phyloP scores from a whole-genome alignment of 2,888 invertebrate species.

The Rhogogaster chlorosoma region DNA sequence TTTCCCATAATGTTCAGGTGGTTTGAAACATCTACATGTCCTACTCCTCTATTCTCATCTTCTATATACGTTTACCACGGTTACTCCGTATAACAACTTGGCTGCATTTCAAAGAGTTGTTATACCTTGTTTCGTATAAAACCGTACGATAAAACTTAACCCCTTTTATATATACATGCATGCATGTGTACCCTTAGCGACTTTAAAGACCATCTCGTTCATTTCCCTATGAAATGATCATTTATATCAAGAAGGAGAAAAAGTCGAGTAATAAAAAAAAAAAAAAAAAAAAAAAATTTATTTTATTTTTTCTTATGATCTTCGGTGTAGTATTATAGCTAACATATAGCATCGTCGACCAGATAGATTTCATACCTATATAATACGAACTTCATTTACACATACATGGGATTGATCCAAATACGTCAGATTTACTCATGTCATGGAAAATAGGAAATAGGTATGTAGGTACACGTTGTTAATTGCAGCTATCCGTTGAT shows the following conservation, averaged over 20 bases:
- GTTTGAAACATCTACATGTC: slow-evolving; percentile 14
- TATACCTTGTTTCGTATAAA: neutral
- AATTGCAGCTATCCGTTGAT: slow-evolving; percentile 1
- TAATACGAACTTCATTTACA: neutral
- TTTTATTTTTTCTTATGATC: neutral
- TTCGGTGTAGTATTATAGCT: neutral
- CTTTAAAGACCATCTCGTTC: neutral
- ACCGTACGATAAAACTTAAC: neutral
- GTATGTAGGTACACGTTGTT: neutral
- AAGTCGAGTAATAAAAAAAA: too few relatives aligned
- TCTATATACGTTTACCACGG: neutral
- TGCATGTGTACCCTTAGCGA: neutral
- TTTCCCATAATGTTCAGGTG: slow-evolving; percentile 18
- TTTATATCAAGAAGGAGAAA: too few relatives aligned
- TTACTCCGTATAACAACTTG: neutral
- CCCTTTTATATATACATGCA: neutral
- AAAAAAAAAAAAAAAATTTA: too few relatives aligned
- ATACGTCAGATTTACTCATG: neutral
- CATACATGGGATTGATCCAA: neutral
- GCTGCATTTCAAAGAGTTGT: slow-evolving; percentile 4
- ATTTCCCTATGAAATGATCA: neutral
- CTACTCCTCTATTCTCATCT: neutral
- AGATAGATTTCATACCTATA: neutral
- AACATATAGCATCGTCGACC: neutral
- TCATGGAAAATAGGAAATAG: too few relatives aligned